A percentile compares a stretch with the other conserved stretches of the same genome.
These are phyloP conservation scores for Torymus tubicola DNA, from an alignment of 2,888 invertebrate genomes.

Conservation along the genomic window DNA sequence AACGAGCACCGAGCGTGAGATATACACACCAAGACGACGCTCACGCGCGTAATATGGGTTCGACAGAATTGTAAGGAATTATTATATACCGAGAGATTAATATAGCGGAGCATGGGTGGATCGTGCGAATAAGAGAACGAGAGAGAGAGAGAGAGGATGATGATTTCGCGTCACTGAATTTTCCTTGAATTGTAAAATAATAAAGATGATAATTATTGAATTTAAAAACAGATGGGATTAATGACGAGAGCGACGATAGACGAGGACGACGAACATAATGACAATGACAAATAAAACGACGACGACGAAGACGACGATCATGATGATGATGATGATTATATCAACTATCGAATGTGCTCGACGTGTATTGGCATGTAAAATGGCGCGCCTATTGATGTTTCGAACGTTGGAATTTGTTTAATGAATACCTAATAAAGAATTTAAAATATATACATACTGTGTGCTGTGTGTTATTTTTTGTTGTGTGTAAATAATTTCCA, in stretches of 20 bases:
- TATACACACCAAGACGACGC: too few species aligned
- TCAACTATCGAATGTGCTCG: constrained; percentile 36
- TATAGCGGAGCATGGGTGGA: too few species aligned
- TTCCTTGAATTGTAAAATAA: constrained; percentile 33
- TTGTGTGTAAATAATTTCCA: constrained; percentile 29
- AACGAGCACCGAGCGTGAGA: too few species aligned
- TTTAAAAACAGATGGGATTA: constrained; percentile 42
- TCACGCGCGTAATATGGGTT: too few species aligned
- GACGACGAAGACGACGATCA: constrained; percentile 53
- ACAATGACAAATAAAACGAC: constrained; percentile 34
- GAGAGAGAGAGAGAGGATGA: not conserved
- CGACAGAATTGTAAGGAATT: too few species aligned
- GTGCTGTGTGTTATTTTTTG: constrained; percentile 36
- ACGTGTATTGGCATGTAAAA: constrained; percentile 53
- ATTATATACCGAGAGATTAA: too few species aligned
- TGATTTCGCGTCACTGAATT: constrained; percentile 6
- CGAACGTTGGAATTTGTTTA: constrained; percentile 73
- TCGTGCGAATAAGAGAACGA: not conserved
- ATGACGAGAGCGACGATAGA: constrained; percentile 28
- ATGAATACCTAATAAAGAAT: constrained; percentile 64
- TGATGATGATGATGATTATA: constrained; percentile 44
- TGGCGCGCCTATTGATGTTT: constrained; percentile 71
- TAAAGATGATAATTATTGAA: not conserved
- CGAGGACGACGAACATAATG: constrained; percentile 21
- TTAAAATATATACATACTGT: constrained; percentile 41